These are phyloP conservation scores for Tetragnatha montana DNA, from an alignment of 2,888 invertebrate genomes.

Conservation along the genomic window DNA sequence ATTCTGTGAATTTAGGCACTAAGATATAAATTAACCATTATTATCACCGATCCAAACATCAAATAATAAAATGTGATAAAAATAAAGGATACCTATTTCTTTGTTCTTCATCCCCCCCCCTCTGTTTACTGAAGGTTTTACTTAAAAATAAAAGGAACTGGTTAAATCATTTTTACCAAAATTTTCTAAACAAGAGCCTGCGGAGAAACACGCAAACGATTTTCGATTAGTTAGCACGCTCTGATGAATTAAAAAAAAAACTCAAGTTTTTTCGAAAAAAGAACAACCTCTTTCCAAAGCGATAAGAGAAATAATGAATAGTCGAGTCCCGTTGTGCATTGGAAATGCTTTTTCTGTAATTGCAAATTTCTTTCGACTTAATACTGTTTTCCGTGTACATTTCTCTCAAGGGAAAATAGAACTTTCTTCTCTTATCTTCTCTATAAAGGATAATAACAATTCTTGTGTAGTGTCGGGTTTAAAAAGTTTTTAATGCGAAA, in stretches of 20 bases:
- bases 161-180: not conserved
- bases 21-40: no score
- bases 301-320: not conserved
- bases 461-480: conserved; percentile 19
- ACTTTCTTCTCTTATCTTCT: conserved; percentile 8
- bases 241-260: not conserved
- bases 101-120: no score
- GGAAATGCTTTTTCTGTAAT: conserved; percentile 37
- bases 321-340: not conserved
- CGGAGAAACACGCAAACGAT: not conserved
- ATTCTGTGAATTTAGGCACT: no score
- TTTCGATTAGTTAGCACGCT: not conserved
- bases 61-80: no score
- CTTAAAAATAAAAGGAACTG: no score
- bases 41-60: no score
- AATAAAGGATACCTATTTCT: no score
- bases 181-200: not conserved
- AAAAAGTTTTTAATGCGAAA: conserved; percentile 38
- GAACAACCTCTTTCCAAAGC: not conserved
- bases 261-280: not conserved
- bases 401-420: not conserved
- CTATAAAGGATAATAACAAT: conserved; percentile 24
- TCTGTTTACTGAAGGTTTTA: no score
- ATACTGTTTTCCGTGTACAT: not conserved
- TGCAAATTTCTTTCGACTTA: conserved; percentile 19